These are phyloP conservation scores for Petrolisthes manimaculis DNA, from an alignment of 2,888 invertebrate species.

Conservation along the genomic window DNA sequence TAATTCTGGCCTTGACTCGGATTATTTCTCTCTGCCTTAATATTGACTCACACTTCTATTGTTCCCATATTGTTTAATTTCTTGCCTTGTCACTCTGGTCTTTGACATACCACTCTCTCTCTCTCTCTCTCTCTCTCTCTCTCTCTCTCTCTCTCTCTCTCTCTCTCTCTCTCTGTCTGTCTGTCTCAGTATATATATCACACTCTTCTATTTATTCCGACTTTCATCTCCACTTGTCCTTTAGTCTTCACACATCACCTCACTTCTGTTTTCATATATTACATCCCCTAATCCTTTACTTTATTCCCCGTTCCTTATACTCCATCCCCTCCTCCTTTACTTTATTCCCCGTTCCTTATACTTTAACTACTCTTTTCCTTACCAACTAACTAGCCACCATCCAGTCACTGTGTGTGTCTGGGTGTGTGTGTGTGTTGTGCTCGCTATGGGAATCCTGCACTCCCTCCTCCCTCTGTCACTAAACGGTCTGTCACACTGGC, in stretches of 20 bases:
- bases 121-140: conserved; percentile 24
- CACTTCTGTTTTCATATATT: neutral
- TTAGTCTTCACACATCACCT: too few relatives aligned
- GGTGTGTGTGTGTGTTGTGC: too few relatives aligned
- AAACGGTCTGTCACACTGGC: too few relatives aligned
- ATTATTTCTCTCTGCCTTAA: too few relatives aligned
- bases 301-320: neutral
- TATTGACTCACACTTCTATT: too few relatives aligned
- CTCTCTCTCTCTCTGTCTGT: conserved; percentile 36
- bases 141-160: conserved; percentile 34
- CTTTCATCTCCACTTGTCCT: too few relatives aligned
- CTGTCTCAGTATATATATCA: conserved; percentile 9
- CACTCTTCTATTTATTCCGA: neutral
- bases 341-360: neutral
- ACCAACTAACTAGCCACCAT: too few relatives aligned
- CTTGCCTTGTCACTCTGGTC: neutral
- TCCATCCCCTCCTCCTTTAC: neutral
- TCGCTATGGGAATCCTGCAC: too few relatives aligned
- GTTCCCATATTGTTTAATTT: too few relatives aligned
- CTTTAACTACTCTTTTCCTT: too few relatives aligned
- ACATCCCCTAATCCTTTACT: neutral
- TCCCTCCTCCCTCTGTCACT: conserved; percentile 6
- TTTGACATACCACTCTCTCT: neutral
- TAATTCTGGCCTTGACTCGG: too few relatives aligned
- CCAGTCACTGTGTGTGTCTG: too few relatives aligned